phyloP scores from a whole-genome alignment of 2,113 vertebrate genomes.

The Gallinago jamesoni region DNA sequence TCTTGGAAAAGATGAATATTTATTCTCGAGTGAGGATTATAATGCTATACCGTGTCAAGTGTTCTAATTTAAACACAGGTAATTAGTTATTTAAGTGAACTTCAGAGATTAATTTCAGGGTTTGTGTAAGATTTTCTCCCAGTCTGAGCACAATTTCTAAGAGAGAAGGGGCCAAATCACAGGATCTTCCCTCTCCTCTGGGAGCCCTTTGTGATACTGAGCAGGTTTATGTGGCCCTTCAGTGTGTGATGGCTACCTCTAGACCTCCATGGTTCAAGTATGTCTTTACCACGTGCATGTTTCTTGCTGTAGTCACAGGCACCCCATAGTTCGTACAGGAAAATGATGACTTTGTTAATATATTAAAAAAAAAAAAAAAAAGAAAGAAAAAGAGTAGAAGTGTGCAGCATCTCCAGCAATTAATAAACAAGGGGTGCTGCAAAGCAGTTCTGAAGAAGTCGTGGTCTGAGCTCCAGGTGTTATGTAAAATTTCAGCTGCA shows the following conservation, averaged over 20 bases:
- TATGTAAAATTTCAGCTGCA: not conserved
- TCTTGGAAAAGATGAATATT: not conserved
- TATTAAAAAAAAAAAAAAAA: too few species aligned
- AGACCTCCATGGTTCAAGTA: not conserved
- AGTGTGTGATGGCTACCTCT: not conserved
- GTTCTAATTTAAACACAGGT: conserved; percentile 8
- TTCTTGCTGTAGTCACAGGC: not conserved
- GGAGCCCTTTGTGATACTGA: not conserved
- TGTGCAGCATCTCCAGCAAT: not conserved
- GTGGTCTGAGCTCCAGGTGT: not conserved
- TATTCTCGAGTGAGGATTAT: not conserved
- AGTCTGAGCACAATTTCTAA: not conserved
- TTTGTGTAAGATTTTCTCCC: not conserved
- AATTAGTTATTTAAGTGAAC: conserved; percentile 8
- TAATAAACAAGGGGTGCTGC: not conserved
- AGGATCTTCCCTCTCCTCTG: not conserved
- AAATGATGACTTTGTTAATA: not conserved
- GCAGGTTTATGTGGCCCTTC: not conserved
- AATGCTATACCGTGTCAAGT: not conserved
- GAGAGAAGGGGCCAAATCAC: not conserved
- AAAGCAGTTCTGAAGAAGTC: not conserved
- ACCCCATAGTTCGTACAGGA: not conserved
- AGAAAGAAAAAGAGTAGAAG: not conserved
- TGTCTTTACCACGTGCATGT: not conserved
- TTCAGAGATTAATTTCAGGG: conserved; percentile 1